A percentile compares a stretch with the other conserved stretches of the same genome.
phyloP scores from a whole-genome alignment of 2,113 vertebrate species.

The Cheirogaleus medius region DNA sequence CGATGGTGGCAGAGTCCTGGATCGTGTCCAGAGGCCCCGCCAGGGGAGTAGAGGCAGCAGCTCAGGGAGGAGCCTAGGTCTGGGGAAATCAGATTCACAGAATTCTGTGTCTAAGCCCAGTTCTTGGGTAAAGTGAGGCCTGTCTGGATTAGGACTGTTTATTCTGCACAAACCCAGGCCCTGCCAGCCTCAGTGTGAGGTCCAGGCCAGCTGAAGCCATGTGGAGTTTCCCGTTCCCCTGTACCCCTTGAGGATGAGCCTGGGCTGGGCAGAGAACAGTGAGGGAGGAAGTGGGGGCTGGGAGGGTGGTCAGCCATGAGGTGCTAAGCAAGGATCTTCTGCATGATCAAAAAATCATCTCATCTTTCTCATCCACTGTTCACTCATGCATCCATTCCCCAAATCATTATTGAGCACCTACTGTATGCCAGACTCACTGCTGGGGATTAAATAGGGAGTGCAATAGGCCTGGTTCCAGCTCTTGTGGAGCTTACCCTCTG shows the following conservation, averaged over 20 bases:
- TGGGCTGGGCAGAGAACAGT: neutral
- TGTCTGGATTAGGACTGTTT: conserved; percentile 20
- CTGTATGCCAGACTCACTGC: neutral
- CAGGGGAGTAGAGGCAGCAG: neutral
- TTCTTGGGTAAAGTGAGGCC: neutral
- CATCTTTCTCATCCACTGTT: neutral
- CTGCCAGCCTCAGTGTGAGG: conserved; percentile 1
- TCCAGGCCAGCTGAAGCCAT: neutral
- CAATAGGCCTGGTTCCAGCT: neutral
- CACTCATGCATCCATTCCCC: neutral
- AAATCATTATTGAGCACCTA: neutral
- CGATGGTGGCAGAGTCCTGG: conserved; percentile 51
- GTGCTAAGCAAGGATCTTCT: neutral
- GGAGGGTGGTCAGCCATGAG: fast-evolving
- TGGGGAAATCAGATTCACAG: conserved; percentile 9
- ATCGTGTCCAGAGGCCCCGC: conserved; percentile 27
- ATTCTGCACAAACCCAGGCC: neutral
- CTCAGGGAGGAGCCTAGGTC: neutral
- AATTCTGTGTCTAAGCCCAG: conserved; percentile 6
- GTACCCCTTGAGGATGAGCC: neutral
- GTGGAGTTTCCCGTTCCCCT: fast-evolving
- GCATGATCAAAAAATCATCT: neutral
- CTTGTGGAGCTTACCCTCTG: neutral
- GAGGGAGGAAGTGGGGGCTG: neutral
- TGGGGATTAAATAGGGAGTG: neutral